These are phyloP conservation scores for Heliconius charithonia DNA, from an alignment of 2,888 invertebrate species.

Conservation along the genomic window DNA sequence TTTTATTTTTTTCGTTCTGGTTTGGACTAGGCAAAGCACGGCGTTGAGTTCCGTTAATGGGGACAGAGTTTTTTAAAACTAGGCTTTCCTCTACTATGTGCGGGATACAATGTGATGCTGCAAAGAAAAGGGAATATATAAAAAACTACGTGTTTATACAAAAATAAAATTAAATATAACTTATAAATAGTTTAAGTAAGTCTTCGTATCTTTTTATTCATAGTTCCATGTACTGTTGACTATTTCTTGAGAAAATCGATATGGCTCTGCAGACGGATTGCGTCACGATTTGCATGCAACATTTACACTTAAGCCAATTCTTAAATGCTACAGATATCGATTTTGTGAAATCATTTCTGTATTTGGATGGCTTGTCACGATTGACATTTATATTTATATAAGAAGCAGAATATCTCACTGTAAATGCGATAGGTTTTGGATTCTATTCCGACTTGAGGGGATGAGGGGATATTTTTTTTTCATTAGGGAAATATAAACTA, in stretches of 20 bases:
- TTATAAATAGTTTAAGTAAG: neutral
- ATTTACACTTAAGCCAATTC: conserved; percentile 26
- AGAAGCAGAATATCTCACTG: neutral
- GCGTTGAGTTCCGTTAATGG: too few species aligned
- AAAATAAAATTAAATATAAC: neutral
- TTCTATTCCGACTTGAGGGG: too few species aligned
- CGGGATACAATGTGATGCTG: too few species aligned
- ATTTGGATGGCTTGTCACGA: neutral
- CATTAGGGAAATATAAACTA: too few species aligned
- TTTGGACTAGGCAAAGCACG: too few species aligned
- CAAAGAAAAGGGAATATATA: too few species aligned
- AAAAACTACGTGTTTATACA: neutral
- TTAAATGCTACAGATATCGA: conserved; percentile 24
- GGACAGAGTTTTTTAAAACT: too few species aligned
- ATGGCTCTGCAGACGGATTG: conserved; percentile 32
- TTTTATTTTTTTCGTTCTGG: neutral
- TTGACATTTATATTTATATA: neutral
- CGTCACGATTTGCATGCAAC: conserved; percentile 27
- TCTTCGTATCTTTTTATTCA: neutral
- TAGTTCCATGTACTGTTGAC: conserved; percentile 6
- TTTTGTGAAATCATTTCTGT: conserved; percentile 16
- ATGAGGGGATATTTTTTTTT: too few species aligned
- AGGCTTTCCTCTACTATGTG: too few species aligned
- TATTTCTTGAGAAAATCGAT: conserved; percentile 34
- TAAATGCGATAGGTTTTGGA: too few species aligned